Evolutionary conservation across 2,888 invertebrate genomes (phyloP).

Genomic region (Heliconius ismenius): DNA sequence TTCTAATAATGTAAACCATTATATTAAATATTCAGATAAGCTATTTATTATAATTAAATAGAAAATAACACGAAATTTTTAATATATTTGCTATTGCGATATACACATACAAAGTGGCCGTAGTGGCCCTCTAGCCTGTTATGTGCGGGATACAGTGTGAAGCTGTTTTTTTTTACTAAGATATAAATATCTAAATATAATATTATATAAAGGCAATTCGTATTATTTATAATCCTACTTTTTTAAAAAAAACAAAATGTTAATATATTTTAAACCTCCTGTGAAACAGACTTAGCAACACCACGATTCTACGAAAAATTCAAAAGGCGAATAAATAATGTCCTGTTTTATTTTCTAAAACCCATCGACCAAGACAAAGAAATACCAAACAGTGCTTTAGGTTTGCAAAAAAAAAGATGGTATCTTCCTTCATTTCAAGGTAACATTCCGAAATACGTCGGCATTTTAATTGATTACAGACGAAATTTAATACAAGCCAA

Average conservation of each 20-base stretch:
- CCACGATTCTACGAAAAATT: slow-evolving; percentile 29
- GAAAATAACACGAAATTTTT: background rate
- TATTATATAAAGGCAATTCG: background rate
- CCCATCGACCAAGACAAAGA: slow-evolving; percentile 32
- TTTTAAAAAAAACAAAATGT: background rate
- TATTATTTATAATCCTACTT: slow-evolving; percentile 12
- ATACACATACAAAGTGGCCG: no score
- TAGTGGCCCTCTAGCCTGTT: no score
- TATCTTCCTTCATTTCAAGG: slow-evolving; percentile 10
- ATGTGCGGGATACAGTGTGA: no score
- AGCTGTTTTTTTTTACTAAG: no score
- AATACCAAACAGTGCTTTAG: slow-evolving; percentile 25
- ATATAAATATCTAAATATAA: background rate
- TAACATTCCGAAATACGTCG: slow-evolving; percentile 9
- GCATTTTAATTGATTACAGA: slow-evolving; percentile 13
- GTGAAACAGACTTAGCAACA: slow-evolving; percentile 12
- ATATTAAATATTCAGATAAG: background rate
- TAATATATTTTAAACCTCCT: background rate
- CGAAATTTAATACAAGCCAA: background rate
- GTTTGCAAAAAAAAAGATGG: slow-evolving; percentile 19
- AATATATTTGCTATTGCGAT: no score
- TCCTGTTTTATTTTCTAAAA: slow-evolving; percentile 28
- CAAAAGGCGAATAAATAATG: slow-evolving; percentile 15
- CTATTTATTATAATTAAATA: background rate
- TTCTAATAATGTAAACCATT: background rate